Evolutionary conservation across 2,797 vertebrate genomes (phyloP).

Genomic region (Psittacula derbiana): DNA sequence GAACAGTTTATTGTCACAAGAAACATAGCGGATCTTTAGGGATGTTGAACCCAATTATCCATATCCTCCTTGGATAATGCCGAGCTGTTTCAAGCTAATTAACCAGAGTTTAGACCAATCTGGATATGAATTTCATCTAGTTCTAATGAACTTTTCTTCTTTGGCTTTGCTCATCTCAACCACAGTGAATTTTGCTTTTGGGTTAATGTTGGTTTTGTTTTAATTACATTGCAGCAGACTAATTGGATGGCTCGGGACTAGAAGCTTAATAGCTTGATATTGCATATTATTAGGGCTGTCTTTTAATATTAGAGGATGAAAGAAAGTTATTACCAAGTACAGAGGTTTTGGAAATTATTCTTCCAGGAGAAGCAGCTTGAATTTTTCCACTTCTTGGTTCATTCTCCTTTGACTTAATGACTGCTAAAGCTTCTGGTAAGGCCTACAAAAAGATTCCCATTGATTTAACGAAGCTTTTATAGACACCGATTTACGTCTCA

Average conservation of each 20-base stretch:
- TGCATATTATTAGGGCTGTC: slow-evolving; percentile 52
- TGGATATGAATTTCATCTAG: slow-evolving; percentile 57
- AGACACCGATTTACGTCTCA: slow-evolving; percentile 33
- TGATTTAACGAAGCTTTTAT: slow-evolving; percentile 21
- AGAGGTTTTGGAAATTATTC: not conserved
- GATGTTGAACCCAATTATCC: slow-evolving; percentile 71
- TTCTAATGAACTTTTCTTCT: slow-evolving; percentile 63
- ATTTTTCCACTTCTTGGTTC: slow-evolving; percentile 5
- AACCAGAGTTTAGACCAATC: slow-evolving; percentile 63
- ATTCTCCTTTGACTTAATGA: not conserved
- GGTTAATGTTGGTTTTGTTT: slow-evolving; percentile 61
- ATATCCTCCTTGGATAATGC: slow-evolving; percentile 65
- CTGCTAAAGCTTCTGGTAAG: not conserved
- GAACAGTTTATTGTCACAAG: slow-evolving; percentile 66
- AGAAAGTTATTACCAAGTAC: slow-evolving; percentile 17
- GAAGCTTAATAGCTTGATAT: slow-evolving; percentile 59
- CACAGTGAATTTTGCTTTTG: slow-evolving; percentile 34
- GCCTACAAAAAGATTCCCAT: slow-evolving; percentile 30
- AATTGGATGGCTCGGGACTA: slow-evolving; percentile 59
- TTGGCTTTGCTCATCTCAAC: slow-evolving; percentile 34
- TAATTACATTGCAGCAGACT: slow-evolving; percentile 55
- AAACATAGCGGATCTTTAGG: slow-evolving; percentile 59
- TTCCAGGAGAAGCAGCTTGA: not conserved
- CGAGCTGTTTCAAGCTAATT: slow-evolving; percentile 71
- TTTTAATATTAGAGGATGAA: slow-evolving; percentile 49